These are phyloP conservation scores for Pteronura brasiliensis DNA, from an alignment of 2,113 vertebrate species.

Conservation along the genomic window DNA sequence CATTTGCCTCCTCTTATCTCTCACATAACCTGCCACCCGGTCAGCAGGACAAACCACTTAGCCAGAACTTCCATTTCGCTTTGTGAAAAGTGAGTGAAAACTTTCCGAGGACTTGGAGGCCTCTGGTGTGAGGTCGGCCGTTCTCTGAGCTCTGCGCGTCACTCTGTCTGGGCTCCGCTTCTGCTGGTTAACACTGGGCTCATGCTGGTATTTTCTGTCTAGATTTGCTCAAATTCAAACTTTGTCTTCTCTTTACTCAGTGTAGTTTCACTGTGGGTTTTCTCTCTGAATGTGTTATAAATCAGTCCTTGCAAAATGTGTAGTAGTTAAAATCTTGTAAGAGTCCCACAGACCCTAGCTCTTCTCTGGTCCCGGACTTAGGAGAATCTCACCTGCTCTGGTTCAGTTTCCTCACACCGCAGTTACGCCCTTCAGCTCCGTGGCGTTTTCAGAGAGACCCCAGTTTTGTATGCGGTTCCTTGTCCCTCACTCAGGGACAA, in stretches of 20 bases:
- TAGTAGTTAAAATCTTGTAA: too few species aligned
- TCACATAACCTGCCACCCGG: fast-evolving
- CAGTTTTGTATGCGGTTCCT: neutral
- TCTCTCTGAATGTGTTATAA: neutral
- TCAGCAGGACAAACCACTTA: neutral
- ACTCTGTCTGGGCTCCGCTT: neutral
- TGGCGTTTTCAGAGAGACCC: neutral
- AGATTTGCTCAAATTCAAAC: too few species aligned
- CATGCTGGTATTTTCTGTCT: neutral
- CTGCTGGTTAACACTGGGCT: neutral
- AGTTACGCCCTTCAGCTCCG: neutral
- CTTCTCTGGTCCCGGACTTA: neutral
- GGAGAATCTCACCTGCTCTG: neutral
- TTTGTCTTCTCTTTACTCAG: neutral
- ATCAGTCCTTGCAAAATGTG: neutral
- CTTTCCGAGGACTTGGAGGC: neutral
- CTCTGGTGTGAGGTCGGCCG: neutral
- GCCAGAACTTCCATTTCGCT: neutral
- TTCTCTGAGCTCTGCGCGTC: neutral
- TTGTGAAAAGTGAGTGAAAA: neutral
- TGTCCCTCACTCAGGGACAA: neutral
- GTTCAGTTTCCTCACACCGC: neutral
- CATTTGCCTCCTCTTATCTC: neutral
- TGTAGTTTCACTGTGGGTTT: neutral
- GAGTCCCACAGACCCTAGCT: too few species aligned